Evolutionary conservation across 2,888 invertebrate genomes (phyloP).

Genomic region (Oconnorella tubifera): DNA sequence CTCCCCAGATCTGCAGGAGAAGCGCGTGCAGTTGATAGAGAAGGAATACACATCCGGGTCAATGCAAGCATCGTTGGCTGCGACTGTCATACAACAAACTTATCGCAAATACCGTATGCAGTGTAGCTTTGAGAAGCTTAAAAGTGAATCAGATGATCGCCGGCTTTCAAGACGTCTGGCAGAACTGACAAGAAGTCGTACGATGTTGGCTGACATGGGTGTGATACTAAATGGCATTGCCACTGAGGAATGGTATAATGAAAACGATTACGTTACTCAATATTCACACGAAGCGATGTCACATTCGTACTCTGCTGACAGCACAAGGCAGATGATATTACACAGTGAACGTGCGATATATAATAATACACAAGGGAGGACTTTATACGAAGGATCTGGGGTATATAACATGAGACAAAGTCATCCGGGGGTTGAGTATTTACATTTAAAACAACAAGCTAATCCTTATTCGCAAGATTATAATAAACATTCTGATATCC

Average conservation of each 20-base stretch:
- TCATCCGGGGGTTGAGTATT: too few species aligned
- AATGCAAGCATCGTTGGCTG: constrained; percentile 68
- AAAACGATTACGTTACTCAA: background rate
- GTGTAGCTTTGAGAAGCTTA: constrained; percentile 79
- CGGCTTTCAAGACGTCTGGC: constrained; percentile 70
- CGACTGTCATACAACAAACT: constrained; percentile 90
- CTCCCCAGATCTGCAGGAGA: constrained; percentile 72
- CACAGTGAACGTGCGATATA: constrained; percentile 1
- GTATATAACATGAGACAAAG: background rate
- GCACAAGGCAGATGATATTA: constrained; percentile 10
- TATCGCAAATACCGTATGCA: constrained; percentile 87
- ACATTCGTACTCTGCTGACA: constrained; percentile 17
- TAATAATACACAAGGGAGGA: too few species aligned
- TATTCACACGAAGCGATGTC: constrained; percentile 13
- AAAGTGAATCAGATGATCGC: constrained; percentile 81
- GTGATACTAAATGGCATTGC: background rate
- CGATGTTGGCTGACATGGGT: constrained; percentile 52
- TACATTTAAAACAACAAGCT: too few species aligned
- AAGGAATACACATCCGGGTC: constrained; percentile 83
- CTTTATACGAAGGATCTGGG: too few species aligned
- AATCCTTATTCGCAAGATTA: too few species aligned
- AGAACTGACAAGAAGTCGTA: constrained; percentile 41
- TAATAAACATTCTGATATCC: background rate
- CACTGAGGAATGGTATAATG: background rate
- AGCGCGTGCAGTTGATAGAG: constrained; percentile 92